phyloP scores from a whole-genome alignment of 2,888 invertebrate genomes.

The Sycophila texana region DNA sequence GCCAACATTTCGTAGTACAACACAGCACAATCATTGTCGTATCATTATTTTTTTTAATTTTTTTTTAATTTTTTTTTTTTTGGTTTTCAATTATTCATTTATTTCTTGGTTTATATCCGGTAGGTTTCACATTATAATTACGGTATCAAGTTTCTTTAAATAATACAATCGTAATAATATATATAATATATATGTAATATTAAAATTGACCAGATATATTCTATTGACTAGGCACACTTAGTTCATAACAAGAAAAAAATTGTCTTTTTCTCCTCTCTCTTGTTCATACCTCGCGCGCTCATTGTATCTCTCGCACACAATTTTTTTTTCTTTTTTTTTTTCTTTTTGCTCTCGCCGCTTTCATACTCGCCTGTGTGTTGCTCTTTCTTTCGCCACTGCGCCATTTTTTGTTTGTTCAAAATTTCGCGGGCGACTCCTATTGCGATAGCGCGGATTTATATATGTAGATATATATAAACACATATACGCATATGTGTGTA shows the following conservation, averaged over 20 bases:
- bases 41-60: conserved; percentile 68
- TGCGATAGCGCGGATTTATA: neutral
- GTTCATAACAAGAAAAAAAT: conserved; percentile 79
- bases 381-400: neutral
- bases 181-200: conserved; percentile 71
- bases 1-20: conserved; percentile 76
- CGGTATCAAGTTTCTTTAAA: conserved; percentile 68
- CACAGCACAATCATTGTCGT: conserved; percentile 76
- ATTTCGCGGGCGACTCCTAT: neutral
- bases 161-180: conserved; percentile 72
- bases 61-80: conserved; percentile 57
- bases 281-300: conserved; percentile 6
- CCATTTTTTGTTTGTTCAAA: neutral
- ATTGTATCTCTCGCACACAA: conserved; percentile 4
- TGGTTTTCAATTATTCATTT: neutral
- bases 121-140: conserved; percentile 66
- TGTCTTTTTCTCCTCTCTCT: conserved; percentile 61
- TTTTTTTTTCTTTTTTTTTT: neutral
- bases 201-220: conserved; percentile 80
- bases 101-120: conserved; percentile 60
- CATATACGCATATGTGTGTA: too few species aligned
- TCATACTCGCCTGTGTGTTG: conserved; percentile 1
- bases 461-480: too few species aligned
- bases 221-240: conserved; percentile 83
- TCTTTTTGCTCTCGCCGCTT: too few species aligned